Evolutionary conservation across 2,797 vertebrate genomes (phyloP).

Genomic region (Naso thynnoides): DNA sequence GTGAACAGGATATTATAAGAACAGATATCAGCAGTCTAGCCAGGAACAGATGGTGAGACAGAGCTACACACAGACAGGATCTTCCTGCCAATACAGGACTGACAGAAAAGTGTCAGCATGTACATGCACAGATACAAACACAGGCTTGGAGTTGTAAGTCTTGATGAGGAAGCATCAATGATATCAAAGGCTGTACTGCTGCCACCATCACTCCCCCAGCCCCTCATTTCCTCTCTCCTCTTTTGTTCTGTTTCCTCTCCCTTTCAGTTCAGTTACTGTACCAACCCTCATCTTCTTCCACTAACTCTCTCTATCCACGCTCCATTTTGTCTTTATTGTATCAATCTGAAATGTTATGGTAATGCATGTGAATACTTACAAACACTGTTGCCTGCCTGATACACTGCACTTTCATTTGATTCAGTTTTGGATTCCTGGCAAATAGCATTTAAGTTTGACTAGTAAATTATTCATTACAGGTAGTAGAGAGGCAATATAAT

Average conservation of each 20-base stretch:
- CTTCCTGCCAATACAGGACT: constrained; percentile 75
- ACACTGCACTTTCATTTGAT: constrained; percentile 33
- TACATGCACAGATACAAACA: constrained; percentile 54
- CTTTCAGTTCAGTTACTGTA: constrained; percentile 42
- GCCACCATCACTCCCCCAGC: constrained; percentile 42
- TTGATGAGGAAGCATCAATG: constrained; percentile 60
- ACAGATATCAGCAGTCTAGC: constrained; percentile 78
- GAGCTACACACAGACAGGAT: constrained; percentile 75
- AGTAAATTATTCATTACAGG: constrained; percentile 75
- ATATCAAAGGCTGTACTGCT: constrained; percentile 48
- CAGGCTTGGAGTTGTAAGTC: constrained; percentile 48
- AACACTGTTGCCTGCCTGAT: constrained; percentile 38
- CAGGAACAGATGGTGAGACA: constrained; percentile 84
- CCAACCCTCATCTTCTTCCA: constrained; percentile 21
- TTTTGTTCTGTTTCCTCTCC: constrained; percentile 42
- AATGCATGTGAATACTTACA: constrained; percentile 34
- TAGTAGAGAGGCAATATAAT: constrained; percentile 65
- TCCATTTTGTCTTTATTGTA: constrained; percentile 18
- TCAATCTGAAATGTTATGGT: constrained; percentile 36
- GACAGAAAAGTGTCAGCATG: constrained; percentile 56
- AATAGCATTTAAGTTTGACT: constrained; percentile 52
- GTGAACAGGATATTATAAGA: constrained; percentile 78
- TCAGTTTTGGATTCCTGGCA: constrained; percentile 49
- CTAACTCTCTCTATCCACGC: constrained; percentile 19
- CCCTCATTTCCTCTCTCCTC: constrained; percentile 51